Conservation (phyloP, 2,113 vertebrate species). For the Physeter macrocephalus region DNA sequence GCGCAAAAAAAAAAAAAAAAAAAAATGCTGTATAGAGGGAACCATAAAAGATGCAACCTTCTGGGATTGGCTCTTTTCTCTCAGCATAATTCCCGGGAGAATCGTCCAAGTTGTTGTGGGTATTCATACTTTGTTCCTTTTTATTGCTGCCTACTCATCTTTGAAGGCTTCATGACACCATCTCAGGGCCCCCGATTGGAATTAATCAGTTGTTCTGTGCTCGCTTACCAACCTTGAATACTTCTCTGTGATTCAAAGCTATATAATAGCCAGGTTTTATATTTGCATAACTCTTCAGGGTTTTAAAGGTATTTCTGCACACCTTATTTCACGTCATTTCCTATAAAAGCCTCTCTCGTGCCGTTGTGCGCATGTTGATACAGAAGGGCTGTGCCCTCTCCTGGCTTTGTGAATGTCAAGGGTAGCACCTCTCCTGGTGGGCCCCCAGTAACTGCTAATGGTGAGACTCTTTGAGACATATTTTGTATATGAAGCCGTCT, state of each 20-base stretch:
- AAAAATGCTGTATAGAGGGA: background rate
- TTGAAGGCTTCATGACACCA: background rate
- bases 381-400: background rate
- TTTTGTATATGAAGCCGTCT: background rate
- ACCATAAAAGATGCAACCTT: background rate
- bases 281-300: background rate
- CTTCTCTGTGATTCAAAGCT: background rate
- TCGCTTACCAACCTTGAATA: background rate
- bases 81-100: background rate
- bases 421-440: fast-evolving
- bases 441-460: background rate
- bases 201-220: background rate
- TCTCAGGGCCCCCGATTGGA: background rate
- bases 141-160: background rate
- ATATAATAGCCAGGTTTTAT: background rate
- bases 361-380: background rate
- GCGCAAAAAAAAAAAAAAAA: background rate
- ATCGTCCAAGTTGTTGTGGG: background rate
- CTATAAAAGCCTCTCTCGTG: background rate
- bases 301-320: background rate
- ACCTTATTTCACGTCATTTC: background rate
- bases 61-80: background rate
- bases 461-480: background rate
- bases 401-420: fast-evolving
- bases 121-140: background rate